These are phyloP conservation scores for Poecile montanus DNA, from an alignment of 2,797 vertebrate genomes.

Conservation along the genomic window DNA sequence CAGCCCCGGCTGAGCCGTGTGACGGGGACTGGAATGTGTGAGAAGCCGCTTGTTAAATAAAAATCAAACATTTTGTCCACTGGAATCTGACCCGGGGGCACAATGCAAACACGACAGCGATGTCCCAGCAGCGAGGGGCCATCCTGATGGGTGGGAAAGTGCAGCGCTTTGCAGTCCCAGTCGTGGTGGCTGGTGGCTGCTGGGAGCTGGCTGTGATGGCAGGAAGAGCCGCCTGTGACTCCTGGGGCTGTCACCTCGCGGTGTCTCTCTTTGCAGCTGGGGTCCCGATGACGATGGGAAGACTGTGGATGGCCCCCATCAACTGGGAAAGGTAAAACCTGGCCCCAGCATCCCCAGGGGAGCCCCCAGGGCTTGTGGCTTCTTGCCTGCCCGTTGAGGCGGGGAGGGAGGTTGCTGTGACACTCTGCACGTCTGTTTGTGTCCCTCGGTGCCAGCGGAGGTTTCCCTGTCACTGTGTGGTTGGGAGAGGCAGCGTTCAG, in stretches of 20 bases:
- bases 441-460: fast-evolving
- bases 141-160: not conserved
- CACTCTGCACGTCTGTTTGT: fast-evolving
- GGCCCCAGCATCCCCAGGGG: not conserved
- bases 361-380: not conserved
- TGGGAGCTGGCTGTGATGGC: fast-evolving
- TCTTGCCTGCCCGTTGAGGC: not conserved
- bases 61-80: not conserved
- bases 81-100: not conserved
- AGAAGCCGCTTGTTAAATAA: not conserved
- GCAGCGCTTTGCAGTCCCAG: not conserved
- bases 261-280: conserved; percentile 83
- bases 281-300: conserved; percentile 96
- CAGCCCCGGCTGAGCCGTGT: not conserved
- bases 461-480: fast-evolving
- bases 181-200: not conserved
- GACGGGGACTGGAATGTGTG: not conserved
- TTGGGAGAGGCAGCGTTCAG: not conserved
- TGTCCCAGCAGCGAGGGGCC: not conserved
- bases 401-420: fast-evolving
- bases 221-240: fast-evolving
- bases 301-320: conserved; percentile 96
- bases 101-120: fast-evolving
- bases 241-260: not conserved
- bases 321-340: conserved; percentile 89